A percentile compares a stretch with the other conserved stretches of the same genome.
These are phyloP conservation scores for Trilocha varians DNA, from an alignment of 2,888 invertebrate species.

Conservation along the genomic window DNA sequence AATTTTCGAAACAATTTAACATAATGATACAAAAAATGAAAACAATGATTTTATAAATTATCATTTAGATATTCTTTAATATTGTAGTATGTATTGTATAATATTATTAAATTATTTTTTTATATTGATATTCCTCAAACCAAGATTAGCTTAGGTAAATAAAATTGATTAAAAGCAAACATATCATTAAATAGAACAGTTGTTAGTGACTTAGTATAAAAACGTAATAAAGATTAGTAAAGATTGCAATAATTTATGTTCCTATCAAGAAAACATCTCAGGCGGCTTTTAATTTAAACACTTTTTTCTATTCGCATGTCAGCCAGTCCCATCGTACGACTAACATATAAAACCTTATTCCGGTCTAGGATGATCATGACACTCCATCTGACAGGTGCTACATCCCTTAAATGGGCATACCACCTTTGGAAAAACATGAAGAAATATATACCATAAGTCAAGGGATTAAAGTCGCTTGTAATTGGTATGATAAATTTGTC, in stretches of 20 bases:
- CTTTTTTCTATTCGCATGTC: constrained; percentile 5
- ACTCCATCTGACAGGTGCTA: constrained; percentile 46
- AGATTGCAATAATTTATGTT: constrained; percentile 2
- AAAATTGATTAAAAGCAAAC: too few relatives aligned
- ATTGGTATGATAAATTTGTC: constrained; percentile 29
- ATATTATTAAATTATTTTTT: too few relatives aligned
- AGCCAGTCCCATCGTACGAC: neutral
- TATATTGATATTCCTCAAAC: too few relatives aligned
- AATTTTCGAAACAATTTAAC: too few relatives aligned
- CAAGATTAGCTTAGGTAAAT: too few relatives aligned
- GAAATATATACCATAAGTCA: constrained; percentile 34
- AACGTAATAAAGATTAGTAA: too few relatives aligned
- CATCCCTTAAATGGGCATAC: constrained; percentile 46
- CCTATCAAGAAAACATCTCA: neutral
- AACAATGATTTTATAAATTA: too few relatives aligned
- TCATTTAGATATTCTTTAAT: too few relatives aligned
- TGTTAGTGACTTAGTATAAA: too few relatives aligned
- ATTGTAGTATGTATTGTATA: too few relatives aligned
- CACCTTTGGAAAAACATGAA: constrained; percentile 32
- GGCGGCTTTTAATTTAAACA: neutral
- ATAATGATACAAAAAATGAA: too few relatives aligned
- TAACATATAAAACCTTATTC: constrained; percentile 26
- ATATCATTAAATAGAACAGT: too few relatives aligned
- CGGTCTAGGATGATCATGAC: neutral
- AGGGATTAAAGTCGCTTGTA: constrained; percentile 33